Evolutionary conservation across 2,797 vertebrate species (phyloP).

Genomic region (Rhinoraja longicauda): DNA sequence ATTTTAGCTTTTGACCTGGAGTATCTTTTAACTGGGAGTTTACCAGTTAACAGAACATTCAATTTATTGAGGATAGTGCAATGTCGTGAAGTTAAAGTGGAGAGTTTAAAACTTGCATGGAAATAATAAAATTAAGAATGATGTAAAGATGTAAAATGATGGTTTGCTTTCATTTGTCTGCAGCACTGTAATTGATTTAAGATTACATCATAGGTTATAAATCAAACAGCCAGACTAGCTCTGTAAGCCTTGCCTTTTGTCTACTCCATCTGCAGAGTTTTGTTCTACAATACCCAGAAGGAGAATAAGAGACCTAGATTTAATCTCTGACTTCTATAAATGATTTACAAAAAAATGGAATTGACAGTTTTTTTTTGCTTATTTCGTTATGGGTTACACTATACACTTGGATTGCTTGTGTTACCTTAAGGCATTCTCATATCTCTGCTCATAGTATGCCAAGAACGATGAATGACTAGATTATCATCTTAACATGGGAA

Average conservation of each 20-base stretch:
- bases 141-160: conserved; percentile 1
- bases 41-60: neutral
- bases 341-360: conserved; percentile 30
- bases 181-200: neutral
- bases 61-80: neutral
- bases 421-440: conserved; percentile 25
- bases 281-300: neutral
- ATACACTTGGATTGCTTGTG: neutral
- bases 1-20: neutral
- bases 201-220: conserved; percentile 31
- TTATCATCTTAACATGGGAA: conserved; percentile 34
- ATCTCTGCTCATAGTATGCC: neutral
- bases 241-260: neutral
- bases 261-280: neutral
- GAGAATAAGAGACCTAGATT: conserved; percentile 7
- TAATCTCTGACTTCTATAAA: conserved; percentile 29
- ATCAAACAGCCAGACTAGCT: neutral
- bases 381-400: neutral
- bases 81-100: too few species aligned
- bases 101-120: neutral
- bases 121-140: neutral
- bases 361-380: conserved; percentile 14
- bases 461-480: conserved; percentile 36
- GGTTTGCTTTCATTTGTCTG: neutral
- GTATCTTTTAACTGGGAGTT: neutral